Evolutionary conservation across 2,888 invertebrate genomes (phyloP), one percentile per base, ranked within the genome.

Genomic region (Cephus pulcher): DNA sequence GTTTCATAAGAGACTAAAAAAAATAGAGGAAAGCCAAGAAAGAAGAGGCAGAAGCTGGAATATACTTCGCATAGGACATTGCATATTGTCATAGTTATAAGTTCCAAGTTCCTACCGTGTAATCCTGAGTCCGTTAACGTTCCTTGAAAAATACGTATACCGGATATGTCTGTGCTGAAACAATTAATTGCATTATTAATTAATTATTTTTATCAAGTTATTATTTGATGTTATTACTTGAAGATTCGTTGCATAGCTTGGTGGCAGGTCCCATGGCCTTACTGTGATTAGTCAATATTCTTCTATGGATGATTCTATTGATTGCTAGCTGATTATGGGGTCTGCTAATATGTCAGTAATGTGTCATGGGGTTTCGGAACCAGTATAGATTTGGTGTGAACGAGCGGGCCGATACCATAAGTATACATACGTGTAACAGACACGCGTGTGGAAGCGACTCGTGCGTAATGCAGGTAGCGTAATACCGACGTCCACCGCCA

Each of bases 391-490:
- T 23, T 56, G 56, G 56, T 23, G 56, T 56, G 23, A 9, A 23
- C 9, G 23, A 56, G 23, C 2, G 1, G 40, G 15, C 15, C 6
- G 40, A 56, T 56, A 9, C 23, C 23, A 9, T 56, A 23, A 23
- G 56, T 3, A 23, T 23, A 56, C 23, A 56, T 23, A 23, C 23
- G 23, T 1, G 23, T 23, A 9, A 56, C 56, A 23, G 56, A 23
- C 23, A 56, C 23, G 56, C 23, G 56, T 56, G 23, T 15, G 9
- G 56, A 56, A 56, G 56, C 32, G n/a, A 11, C 71, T 32, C 3
- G 32, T 71, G 71, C 34, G 71, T 71, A 71, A 71, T 15, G 71
- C 33, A 33, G 32, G 32, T 71, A 71, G 71, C 71, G 33, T 71
- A 34, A 34, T 71, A 32, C 2, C 71, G 33, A 33, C 32, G 33